Conservation (phyloP, 2,797 vertebrate species). For the Cyprinella venusta region DNA sequence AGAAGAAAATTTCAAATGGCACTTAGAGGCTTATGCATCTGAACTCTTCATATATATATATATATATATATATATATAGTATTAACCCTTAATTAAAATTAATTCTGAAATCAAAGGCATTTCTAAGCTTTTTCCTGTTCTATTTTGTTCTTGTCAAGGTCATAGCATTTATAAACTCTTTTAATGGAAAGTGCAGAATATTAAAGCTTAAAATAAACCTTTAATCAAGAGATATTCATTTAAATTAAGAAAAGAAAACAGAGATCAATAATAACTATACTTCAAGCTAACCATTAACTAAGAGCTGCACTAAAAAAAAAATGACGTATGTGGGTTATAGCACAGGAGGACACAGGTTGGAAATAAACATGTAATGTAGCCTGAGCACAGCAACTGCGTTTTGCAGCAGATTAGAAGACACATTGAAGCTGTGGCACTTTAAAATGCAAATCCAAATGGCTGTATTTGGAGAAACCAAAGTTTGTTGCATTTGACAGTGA, state of each 20-base stretch:
- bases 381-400: neutral
- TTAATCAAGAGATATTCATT: neutral
- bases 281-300: slow-evolving; percentile 47
- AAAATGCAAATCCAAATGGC: neutral
- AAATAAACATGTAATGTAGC: neutral
- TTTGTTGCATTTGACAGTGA: neutral
- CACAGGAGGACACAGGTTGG: neutral
- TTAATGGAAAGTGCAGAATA: neutral
- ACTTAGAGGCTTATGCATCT: no score
- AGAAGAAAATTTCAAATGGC: no score
- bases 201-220: neutral
- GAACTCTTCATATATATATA: no score
- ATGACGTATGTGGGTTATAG: neutral
- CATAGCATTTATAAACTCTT: neutral
- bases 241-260: slow-evolving; percentile 15
- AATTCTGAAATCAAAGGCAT: neutral
- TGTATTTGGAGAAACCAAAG: neutral
- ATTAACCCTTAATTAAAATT: neutral
- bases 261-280: slow-evolving; percentile 19
- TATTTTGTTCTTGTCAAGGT: neutral
- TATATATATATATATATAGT: no score
- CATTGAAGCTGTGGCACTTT: neutral
- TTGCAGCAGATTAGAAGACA: no score
- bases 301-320: slow-evolving; percentile 6
- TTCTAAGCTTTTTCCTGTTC: neutral